phyloP scores from a whole-genome alignment of 1,140 invertebrate genomes.

The Lycorma delicatula region DNA sequence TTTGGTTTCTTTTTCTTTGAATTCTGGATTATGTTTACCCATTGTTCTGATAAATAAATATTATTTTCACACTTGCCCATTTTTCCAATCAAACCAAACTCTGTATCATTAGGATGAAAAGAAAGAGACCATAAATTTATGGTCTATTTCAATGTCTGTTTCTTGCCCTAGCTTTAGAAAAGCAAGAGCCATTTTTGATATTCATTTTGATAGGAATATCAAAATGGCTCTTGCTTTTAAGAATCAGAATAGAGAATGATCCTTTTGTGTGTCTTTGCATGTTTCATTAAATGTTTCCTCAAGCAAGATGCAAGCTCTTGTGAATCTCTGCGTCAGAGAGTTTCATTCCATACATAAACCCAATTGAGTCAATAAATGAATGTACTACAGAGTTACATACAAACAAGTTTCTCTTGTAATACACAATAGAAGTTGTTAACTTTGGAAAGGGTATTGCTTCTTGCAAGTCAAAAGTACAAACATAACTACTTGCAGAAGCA shows the following conservation, averaged over 20 bases:
- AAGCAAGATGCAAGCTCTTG: conserved; percentile 28
- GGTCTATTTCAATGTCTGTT: conserved; percentile 22
- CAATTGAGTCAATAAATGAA: conserved; percentile 17
- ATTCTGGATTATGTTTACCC: too few relatives aligned
- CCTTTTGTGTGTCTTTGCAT: conserved; percentile 18
- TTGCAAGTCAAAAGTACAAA: conserved; percentile 27
- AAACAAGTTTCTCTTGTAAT: conserved; percentile 29
- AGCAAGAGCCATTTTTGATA: conserved; percentile 20
- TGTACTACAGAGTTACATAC: conserved; percentile 25
- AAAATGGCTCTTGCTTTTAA: conserved; percentile 19
- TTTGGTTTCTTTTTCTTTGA: too few relatives aligned
- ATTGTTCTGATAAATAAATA: too few relatives aligned
- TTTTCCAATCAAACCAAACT: conserved; percentile 15
- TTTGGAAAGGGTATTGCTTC: conserved; percentile 26
- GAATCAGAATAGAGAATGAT: conserved; percentile 19
- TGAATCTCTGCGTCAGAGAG: conserved; percentile 23
- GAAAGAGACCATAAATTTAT: conserved; percentile 23
- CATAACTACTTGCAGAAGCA: conserved; percentile 20
- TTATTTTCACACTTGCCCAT: too few relatives aligned
- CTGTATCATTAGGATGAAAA: conserved; percentile 17
- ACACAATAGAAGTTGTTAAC: conserved; percentile 24
- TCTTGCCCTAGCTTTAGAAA: too few relatives aligned
- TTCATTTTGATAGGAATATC: too few relatives aligned
- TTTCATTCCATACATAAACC: conserved; percentile 28
- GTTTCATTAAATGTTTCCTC: conserved; percentile 21